These are phyloP conservation scores for Himalopsyche japonica DNA, from an alignment of 2,888 invertebrate species.

Conservation along the genomic window DNA sequence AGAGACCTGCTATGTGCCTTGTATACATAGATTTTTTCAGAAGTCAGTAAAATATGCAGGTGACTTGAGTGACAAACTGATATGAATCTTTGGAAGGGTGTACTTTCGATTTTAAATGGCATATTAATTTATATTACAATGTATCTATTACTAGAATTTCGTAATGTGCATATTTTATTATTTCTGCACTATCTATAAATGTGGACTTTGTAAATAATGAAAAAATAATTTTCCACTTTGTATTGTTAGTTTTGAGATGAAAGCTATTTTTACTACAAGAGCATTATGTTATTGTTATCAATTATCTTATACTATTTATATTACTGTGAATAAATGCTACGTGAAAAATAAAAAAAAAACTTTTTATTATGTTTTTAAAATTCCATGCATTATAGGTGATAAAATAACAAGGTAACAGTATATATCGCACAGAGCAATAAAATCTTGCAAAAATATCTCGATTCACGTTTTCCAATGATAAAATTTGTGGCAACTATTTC, in stretches of 20 bases:
- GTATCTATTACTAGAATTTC: neutral
- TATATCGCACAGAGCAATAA: no score
- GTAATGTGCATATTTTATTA: neutral
- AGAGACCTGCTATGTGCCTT: neutral
- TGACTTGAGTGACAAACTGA: neutral
- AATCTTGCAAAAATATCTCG: no score
- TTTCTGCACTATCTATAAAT: neutral
- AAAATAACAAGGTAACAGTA: no score
- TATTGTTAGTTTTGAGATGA: slow-evolving; percentile 4
- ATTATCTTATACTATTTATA: slow-evolving; percentile 28
- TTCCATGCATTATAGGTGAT: no score
- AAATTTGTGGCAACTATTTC: no score
- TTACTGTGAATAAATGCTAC: slow-evolving; percentile 27
- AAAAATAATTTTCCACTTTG: neutral
- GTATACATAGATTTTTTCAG: neutral
- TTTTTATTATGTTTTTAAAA: neutral
- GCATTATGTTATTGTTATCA: slow-evolving; percentile 14
- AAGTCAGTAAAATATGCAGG: neutral
- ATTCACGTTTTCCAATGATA: no score
- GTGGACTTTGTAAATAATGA: neutral
- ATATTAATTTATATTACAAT: neutral
- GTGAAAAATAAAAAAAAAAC: neutral
- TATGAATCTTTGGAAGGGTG: neutral
- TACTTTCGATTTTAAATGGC: neutral
- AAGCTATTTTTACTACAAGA: slow-evolving; percentile 27